Percentiles rank a stretch among this genome's conserved stretches.
Evolutionary conservation across 2,113 vertebrate genomes (phyloP).

Genomic region (Cyprinodon brontotheroides): DNA sequence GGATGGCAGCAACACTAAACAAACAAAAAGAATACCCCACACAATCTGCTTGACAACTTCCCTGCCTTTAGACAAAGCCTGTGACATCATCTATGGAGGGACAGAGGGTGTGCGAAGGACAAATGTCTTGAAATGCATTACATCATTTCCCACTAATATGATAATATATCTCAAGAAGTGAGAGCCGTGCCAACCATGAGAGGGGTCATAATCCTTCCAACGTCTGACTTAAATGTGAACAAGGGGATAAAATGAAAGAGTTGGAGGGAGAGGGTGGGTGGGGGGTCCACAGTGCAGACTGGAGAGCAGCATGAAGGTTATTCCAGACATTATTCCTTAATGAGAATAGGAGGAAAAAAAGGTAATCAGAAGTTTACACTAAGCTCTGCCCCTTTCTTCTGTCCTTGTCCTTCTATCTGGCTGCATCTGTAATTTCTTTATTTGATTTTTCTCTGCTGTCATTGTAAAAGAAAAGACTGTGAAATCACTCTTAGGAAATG

Average conservation of each 20-base stretch:
- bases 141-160: constrained; percentile 75
- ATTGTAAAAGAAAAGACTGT: neutral
- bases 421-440: neutral
- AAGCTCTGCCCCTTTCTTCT: constrained; percentile 32
- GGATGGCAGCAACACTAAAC: constrained; percentile 50
- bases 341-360: constrained; percentile 46
- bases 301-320: constrained; percentile 68
- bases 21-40: neutral
- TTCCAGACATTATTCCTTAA: constrained; percentile 62
- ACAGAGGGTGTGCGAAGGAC: constrained; percentile 78
- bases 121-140: constrained; percentile 74
- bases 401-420: constrained; percentile 20
- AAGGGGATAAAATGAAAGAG: constrained; percentile 62
- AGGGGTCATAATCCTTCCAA: constrained; percentile 66
- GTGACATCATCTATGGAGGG: constrained; percentile 71
- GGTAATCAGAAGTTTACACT: constrained; percentile 40
- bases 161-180: constrained; percentile 66
- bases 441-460: constrained; percentile 1
- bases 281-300: constrained; percentile 25
- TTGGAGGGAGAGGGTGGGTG: neutral
- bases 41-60: constrained; percentile 20
- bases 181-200: constrained; percentile 59
- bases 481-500: neutral
- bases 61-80: constrained; percentile 51
- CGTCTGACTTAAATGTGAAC: constrained; percentile 54